phyloP scores from a whole-genome alignment of 2,888 invertebrate species.

The Epirrhoe alternata region DNA sequence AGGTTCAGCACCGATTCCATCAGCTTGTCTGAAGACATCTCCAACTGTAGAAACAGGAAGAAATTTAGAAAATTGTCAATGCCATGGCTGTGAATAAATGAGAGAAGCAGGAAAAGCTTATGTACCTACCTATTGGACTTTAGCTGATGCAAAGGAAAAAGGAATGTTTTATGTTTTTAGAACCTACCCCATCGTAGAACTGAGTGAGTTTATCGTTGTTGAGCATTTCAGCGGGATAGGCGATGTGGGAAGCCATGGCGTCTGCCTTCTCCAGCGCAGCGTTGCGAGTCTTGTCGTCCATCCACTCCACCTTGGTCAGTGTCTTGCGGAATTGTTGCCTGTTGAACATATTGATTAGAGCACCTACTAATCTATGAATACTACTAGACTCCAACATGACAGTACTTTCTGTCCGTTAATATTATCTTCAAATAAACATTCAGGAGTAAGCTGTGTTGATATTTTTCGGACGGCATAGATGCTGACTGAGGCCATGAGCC shows the following conservation, averaged over 20 bases:
- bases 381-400: no score
- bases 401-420: no score
- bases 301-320: constrained; percentile 93
- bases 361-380: background rate
- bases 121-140: background rate
- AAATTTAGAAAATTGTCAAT: background rate
- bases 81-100: no score
- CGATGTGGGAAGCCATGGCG: constrained; percentile 95
- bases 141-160: no score
- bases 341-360: background rate
- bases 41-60: constrained; percentile 78
- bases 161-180: background rate
- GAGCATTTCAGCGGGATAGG: constrained; percentile 95
- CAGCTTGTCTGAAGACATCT: constrained; percentile 88
- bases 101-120: background rate
- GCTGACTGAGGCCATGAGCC: no score
- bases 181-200: constrained; percentile 89
- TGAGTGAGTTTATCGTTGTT: constrained; percentile 92
- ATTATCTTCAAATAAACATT: no score
- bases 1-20: constrained; percentile 91
- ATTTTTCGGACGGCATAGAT: no score
- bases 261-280: constrained; percentile 92
- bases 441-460: no score
- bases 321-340: constrained; percentile 92
- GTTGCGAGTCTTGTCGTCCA: constrained; percentile 93